Conservation (phyloP, 2,113 vertebrate genomes). For the Proterorhinus semilunaris region DNA sequence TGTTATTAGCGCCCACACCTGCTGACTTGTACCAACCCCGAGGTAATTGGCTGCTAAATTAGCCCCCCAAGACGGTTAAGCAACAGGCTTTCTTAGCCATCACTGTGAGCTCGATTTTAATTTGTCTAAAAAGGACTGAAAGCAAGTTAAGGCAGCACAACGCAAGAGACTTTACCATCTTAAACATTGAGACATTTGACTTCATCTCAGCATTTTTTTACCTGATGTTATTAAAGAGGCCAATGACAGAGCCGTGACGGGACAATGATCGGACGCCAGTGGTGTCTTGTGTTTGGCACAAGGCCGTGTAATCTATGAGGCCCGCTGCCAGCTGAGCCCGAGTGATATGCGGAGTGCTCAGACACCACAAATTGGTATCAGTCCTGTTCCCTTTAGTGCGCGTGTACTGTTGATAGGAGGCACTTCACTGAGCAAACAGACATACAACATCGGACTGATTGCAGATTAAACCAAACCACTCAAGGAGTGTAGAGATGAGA, state of each 20-base stretch:
- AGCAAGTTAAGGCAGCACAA: too few relatives aligned
- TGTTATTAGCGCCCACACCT: slow-evolving; percentile 36
- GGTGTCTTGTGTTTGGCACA: not conserved
- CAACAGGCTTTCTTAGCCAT: not conserved
- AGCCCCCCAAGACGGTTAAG: not conserved
- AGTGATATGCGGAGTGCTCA: slow-evolving; percentile 24
- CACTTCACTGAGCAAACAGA: slow-evolving; percentile 24
- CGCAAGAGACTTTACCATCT: too few relatives aligned
- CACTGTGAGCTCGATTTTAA: not conserved
- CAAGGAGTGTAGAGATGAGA: slow-evolving; percentile 14
- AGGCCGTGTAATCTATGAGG: slow-evolving; percentile 15
- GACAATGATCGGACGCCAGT: not conserved
- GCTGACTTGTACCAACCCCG: not conserved
- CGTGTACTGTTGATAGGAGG: slow-evolving; percentile 11
- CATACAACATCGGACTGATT: slow-evolving; percentile 26
- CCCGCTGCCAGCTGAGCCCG: slow-evolving; percentile 30
- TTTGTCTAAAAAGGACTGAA: not conserved
- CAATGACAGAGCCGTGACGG: not conserved
- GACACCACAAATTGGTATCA: slow-evolving; percentile 20
- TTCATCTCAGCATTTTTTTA: too few relatives aligned
- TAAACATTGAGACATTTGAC: not conserved
- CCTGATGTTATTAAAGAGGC: too few relatives aligned
- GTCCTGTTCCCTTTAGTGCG: slow-evolving; percentile 1
- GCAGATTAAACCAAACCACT: slow-evolving; percentile 5
- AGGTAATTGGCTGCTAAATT: slow-evolving; percentile 8